phyloP scores from a whole-genome alignment of 2,888 invertebrate genomes.

The Drosophila formosana region DNA sequence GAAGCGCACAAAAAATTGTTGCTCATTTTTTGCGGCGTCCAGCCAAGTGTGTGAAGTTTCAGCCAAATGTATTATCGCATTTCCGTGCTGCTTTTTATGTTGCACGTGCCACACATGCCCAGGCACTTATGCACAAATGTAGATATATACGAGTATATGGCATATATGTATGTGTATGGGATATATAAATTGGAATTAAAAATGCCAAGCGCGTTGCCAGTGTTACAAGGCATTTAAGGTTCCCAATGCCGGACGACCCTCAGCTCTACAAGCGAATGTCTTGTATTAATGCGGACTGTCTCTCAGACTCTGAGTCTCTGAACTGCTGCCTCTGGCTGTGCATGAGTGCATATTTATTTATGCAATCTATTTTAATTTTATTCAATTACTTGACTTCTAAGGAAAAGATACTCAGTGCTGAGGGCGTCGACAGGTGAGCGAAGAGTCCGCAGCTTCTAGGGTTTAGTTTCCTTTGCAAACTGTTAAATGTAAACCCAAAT shows the following conservation, averaged over 20 bases:
- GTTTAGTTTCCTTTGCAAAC: constrained; percentile 7
- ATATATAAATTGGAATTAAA: constrained; percentile 63
- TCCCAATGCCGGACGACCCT: constrained; percentile 13
- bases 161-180: constrained; percentile 3
- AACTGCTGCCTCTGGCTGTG: constrained; percentile 1
- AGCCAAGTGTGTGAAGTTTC: constrained; percentile 49
- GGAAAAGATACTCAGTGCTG: constrained; percentile 13
- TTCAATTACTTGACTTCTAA: constrained; percentile 41
- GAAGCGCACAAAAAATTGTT: background rate
- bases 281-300: constrained; percentile 12
- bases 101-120: constrained; percentile 46
- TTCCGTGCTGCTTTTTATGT: constrained; percentile 57
- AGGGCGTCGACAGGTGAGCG: constrained; percentile 6
- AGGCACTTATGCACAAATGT: background rate
- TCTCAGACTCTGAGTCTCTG: background rate
- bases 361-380: constrained; percentile 51
- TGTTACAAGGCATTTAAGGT: constrained; percentile 64
- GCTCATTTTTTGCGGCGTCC: constrained; percentile 18
- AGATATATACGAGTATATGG: background rate
- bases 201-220: constrained; percentile 71
- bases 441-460: background rate
- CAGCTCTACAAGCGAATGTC: constrained; percentile 12
- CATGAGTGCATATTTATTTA: constrained; percentile 53
- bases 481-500: background rate
- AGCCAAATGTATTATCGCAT: constrained; percentile 51